phyloP scores from a whole-genome alignment of 2,113 vertebrate genomes.

The Misgurnus mizolepis region DNA sequence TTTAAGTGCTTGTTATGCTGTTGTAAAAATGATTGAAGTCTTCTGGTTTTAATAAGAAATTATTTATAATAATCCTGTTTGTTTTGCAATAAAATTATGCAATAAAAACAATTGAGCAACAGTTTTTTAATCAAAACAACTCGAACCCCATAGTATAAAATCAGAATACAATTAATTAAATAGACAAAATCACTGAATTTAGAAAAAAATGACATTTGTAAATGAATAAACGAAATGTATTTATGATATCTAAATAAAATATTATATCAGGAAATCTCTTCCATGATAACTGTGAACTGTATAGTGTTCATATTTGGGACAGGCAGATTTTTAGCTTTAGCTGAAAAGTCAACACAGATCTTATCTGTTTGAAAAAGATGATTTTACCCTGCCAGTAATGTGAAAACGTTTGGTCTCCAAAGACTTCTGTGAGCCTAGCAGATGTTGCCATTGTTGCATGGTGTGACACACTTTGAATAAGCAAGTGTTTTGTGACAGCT shows the following conservation, averaged over 20 bases:
- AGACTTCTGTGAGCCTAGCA: slow-evolving; percentile 22
- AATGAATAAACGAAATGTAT: no score
- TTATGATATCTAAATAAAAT: background rate
- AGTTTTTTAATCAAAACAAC: background rate
- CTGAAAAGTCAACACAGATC: slow-evolving; percentile 31
- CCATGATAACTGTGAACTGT: background rate
- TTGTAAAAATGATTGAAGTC: background rate
- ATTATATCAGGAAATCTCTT: background rate
- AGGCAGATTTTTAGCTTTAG: background rate
- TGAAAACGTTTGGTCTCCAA: background rate
- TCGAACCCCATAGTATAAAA: background rate
- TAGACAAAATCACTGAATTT: no score
- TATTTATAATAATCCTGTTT: background rate
- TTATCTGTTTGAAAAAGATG: slow-evolving; percentile 6
- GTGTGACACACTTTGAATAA: slow-evolving; percentile 14
- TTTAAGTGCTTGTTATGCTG: no score
- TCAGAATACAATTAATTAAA: background rate
- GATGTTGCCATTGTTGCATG: slow-evolving; percentile 27
- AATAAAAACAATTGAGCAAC: background rate
- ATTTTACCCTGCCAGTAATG: slow-evolving; percentile 6
- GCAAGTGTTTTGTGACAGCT: slow-evolving; percentile 14
- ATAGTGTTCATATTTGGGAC: background rate
- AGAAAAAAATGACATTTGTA: no score
- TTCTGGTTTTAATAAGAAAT: slow-evolving; percentile 7
- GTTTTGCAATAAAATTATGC: no score